Conservation (phyloP, 2,113 vertebrate species). For the Takifugu flavidus region DNA sequence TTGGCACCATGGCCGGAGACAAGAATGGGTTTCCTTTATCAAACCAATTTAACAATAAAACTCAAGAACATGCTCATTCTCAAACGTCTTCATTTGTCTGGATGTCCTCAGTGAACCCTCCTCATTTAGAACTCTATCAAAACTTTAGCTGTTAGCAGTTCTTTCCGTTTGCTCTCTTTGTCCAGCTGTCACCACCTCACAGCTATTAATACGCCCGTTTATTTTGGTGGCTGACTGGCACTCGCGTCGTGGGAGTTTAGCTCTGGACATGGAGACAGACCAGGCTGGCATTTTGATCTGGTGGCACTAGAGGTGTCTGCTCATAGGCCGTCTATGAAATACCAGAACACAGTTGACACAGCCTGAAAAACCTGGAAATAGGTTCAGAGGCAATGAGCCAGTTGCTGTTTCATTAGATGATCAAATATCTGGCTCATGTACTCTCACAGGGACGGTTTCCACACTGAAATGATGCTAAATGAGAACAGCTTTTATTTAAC, state of each 20-base stretch:
- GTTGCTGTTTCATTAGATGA: neutral
- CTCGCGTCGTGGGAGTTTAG: slow-evolving; percentile 35
- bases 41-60: too few relatives aligned
- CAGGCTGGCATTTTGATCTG: slow-evolving; percentile 19
- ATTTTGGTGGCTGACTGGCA: slow-evolving; percentile 23
- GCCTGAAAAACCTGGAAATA: neutral
- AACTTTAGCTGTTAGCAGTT: neutral
- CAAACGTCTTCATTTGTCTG: too few relatives aligned
- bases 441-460: slow-evolving; percentile 35
- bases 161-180: slow-evolving; percentile 37
- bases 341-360: neutral
- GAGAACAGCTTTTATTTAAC: slow-evolving; percentile 39
- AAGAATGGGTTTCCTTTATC: too few relatives aligned
- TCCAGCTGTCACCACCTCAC: slow-evolving; percentile 7
- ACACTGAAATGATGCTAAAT: slow-evolving; percentile 39
- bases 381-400: too few relatives aligned
- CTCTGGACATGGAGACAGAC: slow-evolving; percentile 7
- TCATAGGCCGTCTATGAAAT: neutral
- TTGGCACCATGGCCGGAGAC: too few relatives aligned
- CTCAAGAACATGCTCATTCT: too few relatives aligned
- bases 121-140: neutral
- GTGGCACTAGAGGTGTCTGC: slow-evolving; percentile 11
- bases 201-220: slow-evolving; percentile 38
- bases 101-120: neutral
- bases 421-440: slow-evolving; percentile 36